Percentiles rank a stretch among this genome's conserved stretches.
Conservation (phyloP, 1,140 invertebrate species). For the Magallana ariakensis region DNA sequence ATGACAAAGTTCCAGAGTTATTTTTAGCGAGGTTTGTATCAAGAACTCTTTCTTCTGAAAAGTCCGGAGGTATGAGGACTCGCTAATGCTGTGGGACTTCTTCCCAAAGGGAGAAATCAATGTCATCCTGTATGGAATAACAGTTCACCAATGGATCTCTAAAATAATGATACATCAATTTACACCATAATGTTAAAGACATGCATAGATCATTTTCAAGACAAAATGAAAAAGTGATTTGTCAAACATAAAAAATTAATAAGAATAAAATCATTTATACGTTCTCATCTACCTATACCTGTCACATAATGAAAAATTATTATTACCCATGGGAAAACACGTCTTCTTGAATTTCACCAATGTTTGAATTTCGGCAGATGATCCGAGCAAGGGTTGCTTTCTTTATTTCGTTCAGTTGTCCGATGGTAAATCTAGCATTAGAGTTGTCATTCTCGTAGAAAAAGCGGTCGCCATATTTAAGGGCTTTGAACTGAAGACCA, state of each 20-base stretch:
- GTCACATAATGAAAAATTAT: neutral
- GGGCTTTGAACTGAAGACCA: slow-evolving; percentile 93
- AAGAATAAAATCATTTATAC: neutral
- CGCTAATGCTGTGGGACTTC: neutral
- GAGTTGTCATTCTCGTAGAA: slow-evolving; percentile 98
- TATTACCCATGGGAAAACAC: slow-evolving; percentile 83
- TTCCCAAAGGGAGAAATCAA: neutral
- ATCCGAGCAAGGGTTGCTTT: slow-evolving; percentile 87
- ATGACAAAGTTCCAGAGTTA: too few species aligned
- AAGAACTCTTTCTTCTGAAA: too few species aligned
- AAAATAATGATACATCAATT: neutral
- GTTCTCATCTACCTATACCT: neutral
- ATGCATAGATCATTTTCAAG: neutral
- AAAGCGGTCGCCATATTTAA: slow-evolving; percentile 93
- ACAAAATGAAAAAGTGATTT: neutral
- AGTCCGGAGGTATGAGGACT: too few species aligned
- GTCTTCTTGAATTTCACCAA: slow-evolving; percentile 89
- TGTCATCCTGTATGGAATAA: neutral
- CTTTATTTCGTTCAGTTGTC: slow-evolving; percentile 90
- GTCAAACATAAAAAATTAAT: neutral
- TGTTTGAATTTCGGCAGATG: slow-evolving; percentile 93
- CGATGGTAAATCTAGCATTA: slow-evolving; percentile 89
- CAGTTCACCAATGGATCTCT: neutral
- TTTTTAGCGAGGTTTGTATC: too few species aligned
- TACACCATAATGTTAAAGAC: neutral